A percentile compares a stretch with the other conserved stretches of the same genome.
phyloP scores from a whole-genome alignment of 2,888 invertebrate species.

The Eupithecia inturbata region DNA sequence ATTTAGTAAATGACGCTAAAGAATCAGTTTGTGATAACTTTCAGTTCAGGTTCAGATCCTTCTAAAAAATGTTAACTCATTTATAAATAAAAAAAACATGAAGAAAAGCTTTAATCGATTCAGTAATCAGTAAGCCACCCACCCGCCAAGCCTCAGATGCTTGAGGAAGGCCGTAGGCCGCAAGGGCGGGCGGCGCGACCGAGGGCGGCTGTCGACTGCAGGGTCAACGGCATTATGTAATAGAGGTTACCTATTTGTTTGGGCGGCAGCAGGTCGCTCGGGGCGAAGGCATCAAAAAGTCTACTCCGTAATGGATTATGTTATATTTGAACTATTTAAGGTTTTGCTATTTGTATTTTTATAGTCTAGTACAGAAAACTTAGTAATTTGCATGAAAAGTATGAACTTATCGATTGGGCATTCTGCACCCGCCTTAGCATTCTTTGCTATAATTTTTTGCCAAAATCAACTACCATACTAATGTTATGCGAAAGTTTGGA shows the following conservation, averaged over 20 bases:
- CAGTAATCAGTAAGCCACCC: neutral
- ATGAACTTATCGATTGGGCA: neutral
- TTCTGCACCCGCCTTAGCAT: neutral
- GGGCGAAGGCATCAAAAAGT: too few species aligned
- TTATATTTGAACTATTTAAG: neutral
- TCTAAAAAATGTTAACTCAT: neutral
- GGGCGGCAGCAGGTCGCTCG: conserved; percentile 1
- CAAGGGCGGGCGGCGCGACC: conserved; percentile 43
- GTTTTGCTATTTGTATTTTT: neutral
- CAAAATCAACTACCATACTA: neutral
- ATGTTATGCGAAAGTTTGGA: neutral
- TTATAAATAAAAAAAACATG: neutral
- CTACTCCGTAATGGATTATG: neutral
- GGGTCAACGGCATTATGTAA: conserved; percentile 34
- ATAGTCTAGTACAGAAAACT: neutral
- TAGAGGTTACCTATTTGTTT: conserved; percentile 25
- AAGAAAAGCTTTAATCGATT: neutral
- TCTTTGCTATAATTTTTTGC: neutral
- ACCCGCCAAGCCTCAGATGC: neutral
- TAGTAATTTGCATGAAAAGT: neutral
- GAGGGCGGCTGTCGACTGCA: conserved; percentile 41
- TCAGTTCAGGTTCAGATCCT: neutral
- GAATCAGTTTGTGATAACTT: neutral
- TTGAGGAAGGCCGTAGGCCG: conserved; percentile 14
- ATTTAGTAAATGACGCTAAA: neutral